These are phyloP conservation scores for Pteropus alecto DNA, from an alignment of 2,113 vertebrate genomes.

Conservation along the genomic window DNA sequence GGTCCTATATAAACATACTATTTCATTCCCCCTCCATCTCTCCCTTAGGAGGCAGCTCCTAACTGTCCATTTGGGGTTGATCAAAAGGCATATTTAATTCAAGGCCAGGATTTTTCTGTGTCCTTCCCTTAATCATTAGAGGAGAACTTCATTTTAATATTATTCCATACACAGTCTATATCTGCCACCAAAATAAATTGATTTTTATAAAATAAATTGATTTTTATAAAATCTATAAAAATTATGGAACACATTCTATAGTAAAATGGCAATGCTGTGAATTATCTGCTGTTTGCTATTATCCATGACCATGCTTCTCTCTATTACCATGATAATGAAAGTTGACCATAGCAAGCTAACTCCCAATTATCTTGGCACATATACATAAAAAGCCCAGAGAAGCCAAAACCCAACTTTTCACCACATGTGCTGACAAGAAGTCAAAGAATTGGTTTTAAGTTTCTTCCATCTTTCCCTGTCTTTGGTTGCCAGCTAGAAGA, in stretches of 20 bases:
- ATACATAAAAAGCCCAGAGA: background rate
- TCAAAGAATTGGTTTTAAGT: background rate
- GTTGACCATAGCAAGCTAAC: background rate
- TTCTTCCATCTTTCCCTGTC: slow-evolving; percentile 10
- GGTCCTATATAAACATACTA: background rate
- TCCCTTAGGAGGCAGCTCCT: background rate
- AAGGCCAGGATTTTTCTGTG: background rate
- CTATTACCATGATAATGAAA: background rate
- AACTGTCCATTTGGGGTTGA: background rate
- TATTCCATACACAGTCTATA: background rate
- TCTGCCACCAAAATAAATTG: background rate
- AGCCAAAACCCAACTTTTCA: slow-evolving; percentile 10
- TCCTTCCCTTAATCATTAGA: background rate
- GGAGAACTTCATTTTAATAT: background rate
- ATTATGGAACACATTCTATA: background rate
- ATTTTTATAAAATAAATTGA: background rate
- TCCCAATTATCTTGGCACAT: slow-evolving; percentile 5
- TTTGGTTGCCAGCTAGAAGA: background rate
- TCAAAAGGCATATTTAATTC: background rate
- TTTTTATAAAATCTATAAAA: background rate
- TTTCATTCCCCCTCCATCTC: background rate
- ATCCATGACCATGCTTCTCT: background rate
- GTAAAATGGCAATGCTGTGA: background rate
- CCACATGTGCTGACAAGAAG: slow-evolving; percentile 36
- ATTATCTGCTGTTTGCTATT: background rate